A percentile compares a stretch with the other conserved stretches of the same genome.
Conservation (phyloP, 2,113 vertebrate genomes). For the Cyanocitta stelleri region DNA sequence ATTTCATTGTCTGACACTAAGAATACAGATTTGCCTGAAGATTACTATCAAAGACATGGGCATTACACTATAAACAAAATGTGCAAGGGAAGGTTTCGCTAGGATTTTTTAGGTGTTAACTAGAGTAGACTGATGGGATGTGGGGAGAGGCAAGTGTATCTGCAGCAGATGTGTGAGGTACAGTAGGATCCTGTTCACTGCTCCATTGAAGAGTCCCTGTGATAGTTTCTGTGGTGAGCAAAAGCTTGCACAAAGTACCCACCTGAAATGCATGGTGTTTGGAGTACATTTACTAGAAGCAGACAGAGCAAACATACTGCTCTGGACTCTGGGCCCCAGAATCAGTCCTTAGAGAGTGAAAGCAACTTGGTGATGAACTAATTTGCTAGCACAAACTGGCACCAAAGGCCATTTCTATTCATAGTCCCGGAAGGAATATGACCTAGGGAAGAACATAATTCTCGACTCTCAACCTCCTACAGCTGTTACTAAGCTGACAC, state of each 20-base stretch:
- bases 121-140: background rate
- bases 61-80: background rate
- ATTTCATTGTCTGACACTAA: background rate
- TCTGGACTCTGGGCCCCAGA: background rate
- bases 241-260: background rate
- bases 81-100: background rate
- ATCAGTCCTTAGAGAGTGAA: background rate
- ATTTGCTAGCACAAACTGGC: background rate
- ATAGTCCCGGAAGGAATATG: background rate
- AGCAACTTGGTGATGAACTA: background rate
- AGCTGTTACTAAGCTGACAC: background rate
- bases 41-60: background rate
- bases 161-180: background rate
- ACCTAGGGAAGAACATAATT: background rate
- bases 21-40: background rate
- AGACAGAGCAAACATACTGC: background rate
- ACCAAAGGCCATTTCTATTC: background rate
- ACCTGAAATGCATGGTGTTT: fast-evolving
- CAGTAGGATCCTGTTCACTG: background rate
- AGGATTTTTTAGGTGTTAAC: background rate
- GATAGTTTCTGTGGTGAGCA: background rate
- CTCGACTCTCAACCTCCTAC: background rate
- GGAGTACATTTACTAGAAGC: background rate
- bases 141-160: background rate
- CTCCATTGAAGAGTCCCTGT: background rate